Conservation (phyloP, 2,113 vertebrate species). For the Lichenostomus cassidix region DNA sequence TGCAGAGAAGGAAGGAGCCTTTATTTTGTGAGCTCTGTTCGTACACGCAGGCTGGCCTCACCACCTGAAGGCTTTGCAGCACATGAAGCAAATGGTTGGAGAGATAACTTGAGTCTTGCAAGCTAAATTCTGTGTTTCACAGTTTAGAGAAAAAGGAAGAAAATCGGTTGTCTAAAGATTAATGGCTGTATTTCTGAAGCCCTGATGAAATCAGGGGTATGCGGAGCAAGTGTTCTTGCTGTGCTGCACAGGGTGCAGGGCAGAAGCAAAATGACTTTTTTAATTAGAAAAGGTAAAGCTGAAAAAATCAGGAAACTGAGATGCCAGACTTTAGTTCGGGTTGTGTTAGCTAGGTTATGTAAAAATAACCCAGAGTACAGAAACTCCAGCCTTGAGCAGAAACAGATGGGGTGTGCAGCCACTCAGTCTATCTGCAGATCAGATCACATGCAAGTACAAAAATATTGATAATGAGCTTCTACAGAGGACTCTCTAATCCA, state of each 20-base stretch:
- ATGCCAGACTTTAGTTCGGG: neutral
- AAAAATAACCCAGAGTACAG: neutral
- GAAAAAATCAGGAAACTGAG: neutral
- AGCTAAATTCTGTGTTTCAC: neutral
- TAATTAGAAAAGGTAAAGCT: neutral
- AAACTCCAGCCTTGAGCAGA: neutral
- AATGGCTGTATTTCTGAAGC: neutral
- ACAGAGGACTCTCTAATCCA: neutral
- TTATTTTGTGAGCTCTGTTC: neutral
- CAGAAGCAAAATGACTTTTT: neutral
- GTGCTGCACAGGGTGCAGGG: neutral
- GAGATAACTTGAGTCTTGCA: neutral
- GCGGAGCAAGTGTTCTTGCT: neutral
- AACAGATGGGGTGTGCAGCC: neutral
- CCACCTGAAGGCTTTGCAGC: neutral
- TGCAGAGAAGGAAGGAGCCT: neutral
- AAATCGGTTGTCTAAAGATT: neutral
- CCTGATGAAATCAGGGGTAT: neutral
- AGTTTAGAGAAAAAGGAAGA: neutral
- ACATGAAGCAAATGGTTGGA: neutral
- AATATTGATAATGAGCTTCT: neutral
- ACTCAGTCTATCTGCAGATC: neutral
- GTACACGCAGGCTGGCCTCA: neutral
- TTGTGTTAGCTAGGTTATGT: neutral
- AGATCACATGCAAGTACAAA: neutral